These are phyloP conservation scores for Electrophaes corylata DNA, from an alignment of 2,888 invertebrate genomes.

Conservation along the genomic window DNA sequence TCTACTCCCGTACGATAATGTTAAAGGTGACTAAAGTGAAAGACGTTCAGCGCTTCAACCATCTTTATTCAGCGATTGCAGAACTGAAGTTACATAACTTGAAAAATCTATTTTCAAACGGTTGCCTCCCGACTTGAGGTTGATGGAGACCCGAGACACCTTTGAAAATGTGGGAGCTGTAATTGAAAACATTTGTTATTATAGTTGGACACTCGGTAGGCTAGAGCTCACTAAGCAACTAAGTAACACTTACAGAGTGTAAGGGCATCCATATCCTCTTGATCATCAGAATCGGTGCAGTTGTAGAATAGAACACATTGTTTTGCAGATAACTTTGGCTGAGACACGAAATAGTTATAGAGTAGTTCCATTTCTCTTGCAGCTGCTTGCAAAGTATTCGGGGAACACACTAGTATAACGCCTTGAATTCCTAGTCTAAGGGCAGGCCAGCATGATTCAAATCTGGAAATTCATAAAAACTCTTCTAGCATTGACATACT, in stretches of 20 bases:
- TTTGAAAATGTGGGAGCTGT: slow-evolving; percentile 85
- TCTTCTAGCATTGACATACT: not conserved
- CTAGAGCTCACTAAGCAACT: not conserved
- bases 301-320: slow-evolving; percentile 87
- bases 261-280: slow-evolving; percentile 71
- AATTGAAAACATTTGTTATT: slow-evolving; percentile 47
- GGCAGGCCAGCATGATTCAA: slow-evolving; percentile 91
- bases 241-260: slow-evolving; percentile 77
- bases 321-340: slow-evolving; percentile 85
- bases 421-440: slow-evolving; percentile 88
- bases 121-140: slow-evolving; percentile 84
- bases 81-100: slow-evolving; percentile 71
- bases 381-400: slow-evolving; percentile 76
- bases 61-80: slow-evolving; percentile 69
- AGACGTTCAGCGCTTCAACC: slow-evolving; percentile 38
- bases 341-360: slow-evolving; percentile 88
- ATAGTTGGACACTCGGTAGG: not conserved
- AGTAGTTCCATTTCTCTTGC: slow-evolving; percentile 85
- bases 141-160: slow-evolving; percentile 84
- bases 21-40: not conserved
- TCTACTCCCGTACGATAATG: not conserved
- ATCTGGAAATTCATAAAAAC: slow-evolving; percentile 70
- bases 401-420: slow-evolving; percentile 87
- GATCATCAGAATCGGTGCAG: slow-evolving; percentile 68
- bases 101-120: slow-evolving; percentile 85